A percentile compares a stretch with the other conserved stretches of the same genome.
Evolutionary conservation across 2,888 invertebrate genomes (phyloP).

Genomic region (Pheosia gnoma): DNA sequence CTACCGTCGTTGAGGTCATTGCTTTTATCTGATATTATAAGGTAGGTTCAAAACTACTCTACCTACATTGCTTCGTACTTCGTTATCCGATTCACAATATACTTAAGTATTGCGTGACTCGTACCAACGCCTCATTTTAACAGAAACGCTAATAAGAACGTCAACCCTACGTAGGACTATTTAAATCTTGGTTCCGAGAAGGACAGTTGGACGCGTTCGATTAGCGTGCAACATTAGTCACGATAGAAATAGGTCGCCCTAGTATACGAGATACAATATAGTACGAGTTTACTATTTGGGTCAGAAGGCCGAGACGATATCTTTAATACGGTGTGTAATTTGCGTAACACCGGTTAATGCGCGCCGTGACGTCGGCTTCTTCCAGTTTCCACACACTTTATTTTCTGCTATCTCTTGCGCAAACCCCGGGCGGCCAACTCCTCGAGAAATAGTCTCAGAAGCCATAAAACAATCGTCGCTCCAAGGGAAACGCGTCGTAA

Average conservation of each 20-base stretch:
- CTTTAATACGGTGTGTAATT: slow-evolving; percentile 54
- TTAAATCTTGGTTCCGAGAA: slow-evolving; percentile 3
- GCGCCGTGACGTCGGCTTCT: slow-evolving; percentile 53
- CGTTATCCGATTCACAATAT: not conserved
- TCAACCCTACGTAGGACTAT: not conserved
- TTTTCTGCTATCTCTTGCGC: slow-evolving; percentile 69
- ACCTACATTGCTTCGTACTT: too few species aligned
- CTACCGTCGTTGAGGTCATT: not conserved
- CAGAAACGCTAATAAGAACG: not conserved
- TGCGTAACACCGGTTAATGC: slow-evolving; percentile 59
- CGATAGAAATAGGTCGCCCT: slow-evolving; percentile 33
- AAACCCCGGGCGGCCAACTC: slow-evolving; percentile 46
- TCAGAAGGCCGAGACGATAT: slow-evolving; percentile 50
- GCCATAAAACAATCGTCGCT: slow-evolving; percentile 46
- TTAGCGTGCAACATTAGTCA: slow-evolving; percentile 21
- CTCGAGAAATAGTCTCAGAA: slow-evolving; percentile 40
- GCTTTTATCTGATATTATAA: too few species aligned
- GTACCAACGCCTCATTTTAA: not conserved
- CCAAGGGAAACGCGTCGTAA: slow-evolving; percentile 38
- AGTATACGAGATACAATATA: slow-evolving; percentile 26
- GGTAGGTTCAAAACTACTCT: too few species aligned
- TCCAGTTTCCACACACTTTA: slow-evolving; percentile 65
- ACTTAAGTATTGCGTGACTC: not conserved
- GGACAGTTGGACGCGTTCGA: slow-evolving; percentile 4
- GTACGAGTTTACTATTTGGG: slow-evolving; percentile 32